phyloP scores from a whole-genome alignment of 2,888 invertebrate genomes.

The Parnassius glacialis region DNA sequence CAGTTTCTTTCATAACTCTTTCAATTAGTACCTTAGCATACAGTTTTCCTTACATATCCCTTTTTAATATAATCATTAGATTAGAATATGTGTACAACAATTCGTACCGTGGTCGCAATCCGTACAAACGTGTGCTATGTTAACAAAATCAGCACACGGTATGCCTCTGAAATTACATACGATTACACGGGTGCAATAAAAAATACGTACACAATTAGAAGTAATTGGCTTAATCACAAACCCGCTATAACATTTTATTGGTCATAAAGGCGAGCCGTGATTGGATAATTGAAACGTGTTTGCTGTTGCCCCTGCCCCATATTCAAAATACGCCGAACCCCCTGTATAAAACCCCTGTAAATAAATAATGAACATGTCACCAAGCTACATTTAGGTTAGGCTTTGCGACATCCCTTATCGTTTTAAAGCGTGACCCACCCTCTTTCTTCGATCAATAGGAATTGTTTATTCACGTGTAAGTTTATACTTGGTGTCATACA shows the following conservation, averaged over 20 bases:
- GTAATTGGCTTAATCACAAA: slow-evolving; percentile 59
- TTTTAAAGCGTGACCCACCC: slow-evolving; percentile 1
- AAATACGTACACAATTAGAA: slow-evolving; percentile 50
- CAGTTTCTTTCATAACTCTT: no score
- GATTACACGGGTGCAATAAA: slow-evolving; percentile 47
- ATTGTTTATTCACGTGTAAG: slow-evolving; percentile 6
- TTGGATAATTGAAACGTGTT: slow-evolving; percentile 49
- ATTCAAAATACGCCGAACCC: slow-evolving; percentile 23
- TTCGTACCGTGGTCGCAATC: no score
- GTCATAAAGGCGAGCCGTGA: slow-evolving; percentile 50
- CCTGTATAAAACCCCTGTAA: slow-evolving; percentile 16
- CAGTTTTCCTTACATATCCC: no score
- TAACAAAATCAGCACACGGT: neutral
- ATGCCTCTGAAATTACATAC: slow-evolving; percentile 39
- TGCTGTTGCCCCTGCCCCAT: slow-evolving; percentile 17
- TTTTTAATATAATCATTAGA: no score
- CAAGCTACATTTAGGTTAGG: slow-evolving; percentile 11
- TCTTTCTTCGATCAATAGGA: neutral
- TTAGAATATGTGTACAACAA: no score
- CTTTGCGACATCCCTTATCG: slow-evolving; percentile 11
- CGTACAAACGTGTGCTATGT: neutral
- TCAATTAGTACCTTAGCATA: no score
- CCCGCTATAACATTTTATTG: slow-evolving; percentile 57
- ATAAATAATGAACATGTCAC: slow-evolving; percentile 23
- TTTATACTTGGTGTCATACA: no score